These are phyloP conservation scores for Malacoraja senta DNA, from an alignment of 2,797 vertebrate species.

Conservation along the genomic window DNA sequence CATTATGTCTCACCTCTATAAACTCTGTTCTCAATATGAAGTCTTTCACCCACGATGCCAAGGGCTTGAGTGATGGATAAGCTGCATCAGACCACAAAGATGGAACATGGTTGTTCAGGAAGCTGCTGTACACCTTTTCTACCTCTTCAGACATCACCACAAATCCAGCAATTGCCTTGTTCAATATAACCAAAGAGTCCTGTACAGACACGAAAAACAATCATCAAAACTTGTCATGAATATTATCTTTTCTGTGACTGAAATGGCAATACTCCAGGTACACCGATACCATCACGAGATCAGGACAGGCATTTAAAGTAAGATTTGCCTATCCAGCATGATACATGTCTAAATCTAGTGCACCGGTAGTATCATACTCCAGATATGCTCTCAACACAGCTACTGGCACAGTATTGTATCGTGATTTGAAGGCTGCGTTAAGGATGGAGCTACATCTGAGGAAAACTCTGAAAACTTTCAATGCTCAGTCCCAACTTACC, in stretches of 20 bases:
- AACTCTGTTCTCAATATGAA: constrained; percentile 64
- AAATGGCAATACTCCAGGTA: not conserved
- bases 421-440: not conserved
- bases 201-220: constrained; percentile 44
- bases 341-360: not conserved
- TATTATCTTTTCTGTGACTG: not conserved
- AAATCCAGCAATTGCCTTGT: constrained; percentile 66
- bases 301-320: not conserved
- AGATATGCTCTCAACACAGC: too few species aligned
- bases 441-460: not conserved
- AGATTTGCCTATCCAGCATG: not conserved
- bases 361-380: not conserved
- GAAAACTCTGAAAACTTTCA: not conserved
- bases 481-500: not conserved
- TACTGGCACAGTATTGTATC: not conserved
- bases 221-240: not conserved
- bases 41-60: constrained; percentile 67
- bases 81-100: constrained; percentile 56
- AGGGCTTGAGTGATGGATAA: constrained; percentile 68
- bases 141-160: constrained; percentile 76
- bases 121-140: constrained; percentile 67
- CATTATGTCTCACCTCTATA: constrained; percentile 58
- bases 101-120: constrained; percentile 71
- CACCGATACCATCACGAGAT: not conserved
- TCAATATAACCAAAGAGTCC: constrained; percentile 60